Conservation (phyloP, 2,888 invertebrate genomes). For the Rhopalosiphum nymphaeae region DNA sequence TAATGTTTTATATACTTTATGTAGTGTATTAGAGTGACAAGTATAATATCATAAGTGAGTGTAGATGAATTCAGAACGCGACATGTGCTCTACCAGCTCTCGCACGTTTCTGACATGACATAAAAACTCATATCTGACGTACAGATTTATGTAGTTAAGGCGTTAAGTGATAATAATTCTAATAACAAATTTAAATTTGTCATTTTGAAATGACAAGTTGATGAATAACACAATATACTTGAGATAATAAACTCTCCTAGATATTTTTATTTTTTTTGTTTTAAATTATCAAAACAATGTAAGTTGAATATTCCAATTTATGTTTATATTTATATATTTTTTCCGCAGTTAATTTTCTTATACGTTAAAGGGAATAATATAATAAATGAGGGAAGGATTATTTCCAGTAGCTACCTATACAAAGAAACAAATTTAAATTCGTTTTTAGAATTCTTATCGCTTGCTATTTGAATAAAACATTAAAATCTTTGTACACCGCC, state of each 20-base stretch:
- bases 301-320: neutral
- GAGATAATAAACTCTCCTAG: neutral
- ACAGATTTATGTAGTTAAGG: neutral
- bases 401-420: too few species aligned
- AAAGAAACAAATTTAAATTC: too few species aligned
- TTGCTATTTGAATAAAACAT: too few species aligned
- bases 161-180: neutral
- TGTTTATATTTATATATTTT: neutral
- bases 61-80: neutral
- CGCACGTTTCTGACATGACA: neutral
- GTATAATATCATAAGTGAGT: neutral
- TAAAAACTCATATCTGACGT: neutral
- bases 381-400: too few species aligned
- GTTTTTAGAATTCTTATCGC: too few species aligned
- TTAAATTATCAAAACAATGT: too few species aligned
- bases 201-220: neutral
- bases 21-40: neutral
- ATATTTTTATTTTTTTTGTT: too few species aligned
- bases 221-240: neutral
- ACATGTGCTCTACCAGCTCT: neutral
- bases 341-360: too few species aligned
- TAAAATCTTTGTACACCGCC: too few species aligned
- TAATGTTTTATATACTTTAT: neutral
- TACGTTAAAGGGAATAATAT: too few species aligned
- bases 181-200: neutral